Evolutionary conservation across 2,113 vertebrate genomes (phyloP).

Genomic region (Cephalophus harveyi): DNA sequence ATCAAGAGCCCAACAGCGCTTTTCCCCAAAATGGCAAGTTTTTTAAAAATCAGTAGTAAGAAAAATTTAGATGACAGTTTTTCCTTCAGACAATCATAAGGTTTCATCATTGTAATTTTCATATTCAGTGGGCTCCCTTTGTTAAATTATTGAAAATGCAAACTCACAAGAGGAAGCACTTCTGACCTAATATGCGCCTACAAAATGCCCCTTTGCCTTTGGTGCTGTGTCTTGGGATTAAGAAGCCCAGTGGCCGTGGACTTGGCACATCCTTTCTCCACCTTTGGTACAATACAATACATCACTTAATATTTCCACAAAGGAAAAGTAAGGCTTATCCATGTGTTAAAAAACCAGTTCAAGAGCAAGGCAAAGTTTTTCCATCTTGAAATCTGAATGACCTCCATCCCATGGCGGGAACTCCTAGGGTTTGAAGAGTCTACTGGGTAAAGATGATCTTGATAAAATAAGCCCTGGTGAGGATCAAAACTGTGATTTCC

Average conservation of each 20-base stretch:
- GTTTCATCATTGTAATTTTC: constrained; percentile 44
- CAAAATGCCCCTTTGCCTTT: constrained; percentile 18
- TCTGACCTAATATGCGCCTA: constrained; percentile 5
- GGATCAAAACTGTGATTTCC: constrained; percentile 53
- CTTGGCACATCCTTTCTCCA: constrained; percentile 56
- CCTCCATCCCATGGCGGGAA: constrained; percentile 61
- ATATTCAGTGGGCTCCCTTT: constrained; percentile 35
- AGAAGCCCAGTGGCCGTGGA: constrained; percentile 26
- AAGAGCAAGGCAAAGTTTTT: constrained; percentile 65
- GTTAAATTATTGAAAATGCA: constrained; percentile 41
- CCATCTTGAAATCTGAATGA: constrained; percentile 65
- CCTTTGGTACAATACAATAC: constrained; percentile 57
- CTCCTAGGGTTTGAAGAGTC: constrained; percentile 48
- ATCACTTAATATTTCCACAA: constrained; percentile 62
- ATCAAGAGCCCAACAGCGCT: constrained; percentile 51
- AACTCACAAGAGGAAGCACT: constrained; percentile 50
- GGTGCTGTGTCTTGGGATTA: constrained; percentile 28
- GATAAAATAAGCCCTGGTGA: constrained; percentile 42
- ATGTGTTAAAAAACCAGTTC: constrained; percentile 63
- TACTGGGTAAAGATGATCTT: constrained; percentile 41
- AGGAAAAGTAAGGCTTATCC: constrained; percentile 73
- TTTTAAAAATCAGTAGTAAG: constrained; percentile 43
- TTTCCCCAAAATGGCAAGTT: constrained; percentile 45
- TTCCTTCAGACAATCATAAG: constrained; percentile 72
- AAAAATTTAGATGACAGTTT: constrained; percentile 75